Evolutionary conservation across 2,113 vertebrate species (phyloP), one percentile per base, ranked within the genome.

Genomic region (Paracanthobrama guichenoti): DNA sequence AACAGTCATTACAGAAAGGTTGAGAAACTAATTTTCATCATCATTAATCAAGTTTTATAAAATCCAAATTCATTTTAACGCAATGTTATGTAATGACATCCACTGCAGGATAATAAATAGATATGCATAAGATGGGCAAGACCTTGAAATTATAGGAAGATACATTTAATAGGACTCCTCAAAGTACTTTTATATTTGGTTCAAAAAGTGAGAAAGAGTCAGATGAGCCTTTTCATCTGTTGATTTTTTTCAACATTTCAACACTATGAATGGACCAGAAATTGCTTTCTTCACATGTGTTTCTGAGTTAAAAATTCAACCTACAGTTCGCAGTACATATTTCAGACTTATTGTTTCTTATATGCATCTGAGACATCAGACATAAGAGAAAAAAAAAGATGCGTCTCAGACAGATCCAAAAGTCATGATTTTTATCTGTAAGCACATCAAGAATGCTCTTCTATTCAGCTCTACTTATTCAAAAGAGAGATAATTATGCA

Each of bases 401-500:
- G 57, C 0, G 3, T 11, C 9, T 59, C 57, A 59, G 18, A 55
- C 18, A 8, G 7, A 55, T 55, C 53, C 18, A 55, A 55, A 55
- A 55, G 69, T 46, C 69, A 42, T 22, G 5, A 20, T 78, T 57
- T 78, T 4, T 16, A n/a, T 73, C 42, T 60, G n/a, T 46, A 62
- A 44, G 35, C 59, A 44, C 39, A 46, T 62, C 39, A 46, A 79
- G 8, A 62, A 28, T 62, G 55, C 57, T 64, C 55, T 60, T 35
- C 22, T n/a, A 16, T 60, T 59, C 35, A 46, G 77, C 39, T 16
- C 39, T 31, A 24, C 46, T 26, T 26, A 60, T 66, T 80, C 53
- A 75, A 13, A 22, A 57, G 53, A 20, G 22, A 67, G 18, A 74
- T 81, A 81, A 78, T 87, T 73, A 57, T 77, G 14, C 42, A 77